A percentile compares a stretch with the other conserved stretches of the same genome.
These are phyloP conservation scores for Tenthredo notha DNA, from an alignment of 2,888 invertebrate genomes.

Conservation along the genomic window DNA sequence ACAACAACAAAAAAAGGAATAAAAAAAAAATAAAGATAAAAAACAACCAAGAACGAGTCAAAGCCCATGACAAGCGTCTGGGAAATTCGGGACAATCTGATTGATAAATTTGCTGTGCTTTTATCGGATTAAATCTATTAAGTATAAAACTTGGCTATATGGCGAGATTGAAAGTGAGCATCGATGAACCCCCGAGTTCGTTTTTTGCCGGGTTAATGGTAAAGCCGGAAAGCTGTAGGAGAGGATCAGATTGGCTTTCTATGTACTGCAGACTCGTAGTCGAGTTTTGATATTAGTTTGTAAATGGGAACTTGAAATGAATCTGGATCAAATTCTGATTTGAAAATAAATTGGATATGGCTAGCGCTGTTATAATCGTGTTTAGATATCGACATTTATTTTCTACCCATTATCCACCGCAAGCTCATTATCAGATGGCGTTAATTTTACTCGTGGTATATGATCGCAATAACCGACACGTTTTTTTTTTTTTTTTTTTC, in stretches of 20 bases:
- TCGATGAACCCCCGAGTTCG: conserved; percentile 11
- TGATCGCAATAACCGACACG: not conserved
- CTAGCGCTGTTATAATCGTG: not conserved
- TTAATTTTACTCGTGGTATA: not conserved
- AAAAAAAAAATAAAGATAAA: not conserved
- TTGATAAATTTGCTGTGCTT: not conserved
- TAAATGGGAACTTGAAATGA: conserved; percentile 35
- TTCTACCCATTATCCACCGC: not conserved
- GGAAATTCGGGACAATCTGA: not conserved
- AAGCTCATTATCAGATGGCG: not conserved
- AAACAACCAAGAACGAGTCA: not conserved
- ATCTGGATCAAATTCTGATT: conserved; percentile 1
- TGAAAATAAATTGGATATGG: not conserved
- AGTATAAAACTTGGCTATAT: not conserved
- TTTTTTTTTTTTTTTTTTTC: not conserved
- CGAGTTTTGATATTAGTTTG: conserved; percentile 39
- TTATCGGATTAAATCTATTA: not conserved
- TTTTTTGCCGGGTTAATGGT: conserved; percentile 25
- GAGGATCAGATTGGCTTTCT: conserved; percentile 39
- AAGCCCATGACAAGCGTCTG: not conserved
- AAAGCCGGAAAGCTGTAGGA: not conserved
- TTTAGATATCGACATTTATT: not conserved
- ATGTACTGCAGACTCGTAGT: conserved; percentile 2
- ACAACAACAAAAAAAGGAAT: not conserved
- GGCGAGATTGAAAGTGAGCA: conserved; percentile 23